Conservation (phyloP, 30 jellyfish, hydroid and myxozoan species). For the Hydra vulgaris region DNA sequence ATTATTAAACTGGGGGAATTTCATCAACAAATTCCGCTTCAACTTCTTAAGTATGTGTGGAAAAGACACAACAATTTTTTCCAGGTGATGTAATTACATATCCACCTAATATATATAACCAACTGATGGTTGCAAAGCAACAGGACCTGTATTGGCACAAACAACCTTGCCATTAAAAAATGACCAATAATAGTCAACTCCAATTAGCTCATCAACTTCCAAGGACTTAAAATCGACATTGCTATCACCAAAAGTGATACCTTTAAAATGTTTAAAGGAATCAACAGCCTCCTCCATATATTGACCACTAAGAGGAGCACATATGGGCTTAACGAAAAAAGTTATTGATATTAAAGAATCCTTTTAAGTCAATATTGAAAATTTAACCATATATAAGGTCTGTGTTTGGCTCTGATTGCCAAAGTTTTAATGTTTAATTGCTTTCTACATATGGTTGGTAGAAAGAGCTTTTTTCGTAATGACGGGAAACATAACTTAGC, state of each 20-base stretch:
- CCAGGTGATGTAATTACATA: not conserved
- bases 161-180: not conserved
- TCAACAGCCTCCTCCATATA: too few species aligned
- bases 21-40: not conserved
- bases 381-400: not conserved
- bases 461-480: not conserved
- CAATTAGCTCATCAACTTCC: not conserved
- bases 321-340: not conserved
- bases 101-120: conserved; percentile 4
- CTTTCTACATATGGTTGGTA: conserved; percentile 28
- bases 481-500: conserved; percentile 10
- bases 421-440: conserved; percentile 21
- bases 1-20: not conserved
- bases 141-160: not conserved
- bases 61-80: not conserved
- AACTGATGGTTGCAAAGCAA: not conserved
- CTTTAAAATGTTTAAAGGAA: conserved; percentile 2
- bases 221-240: not conserved
- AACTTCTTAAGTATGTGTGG: not conserved
- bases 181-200: not conserved
- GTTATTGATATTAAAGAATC: not conserved
- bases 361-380: not conserved
- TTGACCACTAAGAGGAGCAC: conserved; percentile 15
- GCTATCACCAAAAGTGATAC: not conserved
- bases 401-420: conserved; percentile 2